These are phyloP conservation scores for Helicolenus hilgendorfi DNA, from an alignment of 2,797 vertebrate species.

Conservation along the genomic window DNA sequence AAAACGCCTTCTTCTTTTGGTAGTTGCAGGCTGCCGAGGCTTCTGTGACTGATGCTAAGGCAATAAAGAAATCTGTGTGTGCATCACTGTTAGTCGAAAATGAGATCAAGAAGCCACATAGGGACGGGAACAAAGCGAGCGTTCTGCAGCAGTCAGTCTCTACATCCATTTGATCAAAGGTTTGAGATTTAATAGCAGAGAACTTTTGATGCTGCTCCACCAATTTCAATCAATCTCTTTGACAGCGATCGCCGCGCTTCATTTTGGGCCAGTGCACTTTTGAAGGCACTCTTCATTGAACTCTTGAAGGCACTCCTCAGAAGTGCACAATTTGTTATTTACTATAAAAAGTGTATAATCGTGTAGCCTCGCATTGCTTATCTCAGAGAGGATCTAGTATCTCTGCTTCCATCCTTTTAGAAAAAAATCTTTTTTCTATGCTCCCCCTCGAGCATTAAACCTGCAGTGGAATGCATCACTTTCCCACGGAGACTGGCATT, in stretches of 20 bases:
- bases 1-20: neutral
- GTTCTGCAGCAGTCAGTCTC: constrained; percentile 47
- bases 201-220: constrained; percentile 48
- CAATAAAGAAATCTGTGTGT: constrained; percentile 43
- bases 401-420: neutral
- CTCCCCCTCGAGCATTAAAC: constrained; percentile 12
- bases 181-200: constrained; percentile 51
- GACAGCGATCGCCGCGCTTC: constrained; percentile 53
- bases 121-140: constrained; percentile 58
- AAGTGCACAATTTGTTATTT: neutral
- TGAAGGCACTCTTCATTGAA: neutral
- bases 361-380: neutral
- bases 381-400: constrained; percentile 2
- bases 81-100: constrained; percentile 42
- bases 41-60: constrained; percentile 17
- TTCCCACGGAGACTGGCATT: constrained; percentile 54
- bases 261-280: constrained; percentile 27
- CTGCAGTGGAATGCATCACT: constrained; percentile 62
- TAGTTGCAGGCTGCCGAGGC: neutral
- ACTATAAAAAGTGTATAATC: neutral
- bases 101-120: constrained; percentile 60
- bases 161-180: constrained; percentile 70
- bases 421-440: neutral
- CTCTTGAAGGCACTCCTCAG: neutral
- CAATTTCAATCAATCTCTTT: constrained; percentile 62